Conservation (phyloP, 1,140 invertebrate genomes). For the Drosophila gunungcola region DNA sequence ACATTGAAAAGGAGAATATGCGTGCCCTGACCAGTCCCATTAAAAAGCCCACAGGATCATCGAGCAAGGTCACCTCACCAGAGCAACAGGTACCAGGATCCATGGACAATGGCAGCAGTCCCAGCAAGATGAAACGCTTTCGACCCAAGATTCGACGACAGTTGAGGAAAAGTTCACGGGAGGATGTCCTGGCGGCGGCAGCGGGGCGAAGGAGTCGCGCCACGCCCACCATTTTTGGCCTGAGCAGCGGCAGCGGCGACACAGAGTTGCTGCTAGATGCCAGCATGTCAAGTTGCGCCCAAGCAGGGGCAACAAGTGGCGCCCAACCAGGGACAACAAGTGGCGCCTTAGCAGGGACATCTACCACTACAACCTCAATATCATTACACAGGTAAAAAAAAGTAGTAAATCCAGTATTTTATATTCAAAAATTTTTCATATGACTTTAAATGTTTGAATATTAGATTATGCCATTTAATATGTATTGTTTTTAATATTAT, state of each 20-base stretch:
- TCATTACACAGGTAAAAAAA: background rate
- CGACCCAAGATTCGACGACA: constrained; percentile 83
- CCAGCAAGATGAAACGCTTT: constrained; percentile 82
- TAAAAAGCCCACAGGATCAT: constrained; percentile 51
- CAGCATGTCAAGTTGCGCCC: constrained; percentile 52
- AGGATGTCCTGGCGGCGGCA: constrained; percentile 69
- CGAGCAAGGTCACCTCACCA: constrained; percentile 42
- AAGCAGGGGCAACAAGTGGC: constrained; percentile 7
- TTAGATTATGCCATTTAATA: too few relatives aligned
- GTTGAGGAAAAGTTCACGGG: constrained; percentile 70
- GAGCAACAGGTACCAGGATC: constrained; percentile 56
- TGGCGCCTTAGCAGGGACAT: background rate
- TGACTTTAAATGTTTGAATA: too few relatives aligned
- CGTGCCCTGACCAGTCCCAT: constrained; percentile 80
- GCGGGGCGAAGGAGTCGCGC: constrained; percentile 48
- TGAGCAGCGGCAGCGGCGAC: constrained; percentile 70
- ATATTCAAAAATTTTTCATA: too few relatives aligned
- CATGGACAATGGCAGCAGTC: constrained; percentile 69
- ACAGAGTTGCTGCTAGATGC: constrained; percentile 70
- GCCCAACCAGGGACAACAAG: background rate
- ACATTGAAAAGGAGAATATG: constrained; percentile 84
- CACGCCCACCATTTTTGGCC: constrained; percentile 52
- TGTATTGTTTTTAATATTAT: too few relatives aligned
- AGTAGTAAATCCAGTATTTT: too few relatives aligned
- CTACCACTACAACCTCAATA: constrained; percentile 14